Base-by-base conservation (phyloP, 2,888 invertebrate species). In the Netelia virgata region DNA sequence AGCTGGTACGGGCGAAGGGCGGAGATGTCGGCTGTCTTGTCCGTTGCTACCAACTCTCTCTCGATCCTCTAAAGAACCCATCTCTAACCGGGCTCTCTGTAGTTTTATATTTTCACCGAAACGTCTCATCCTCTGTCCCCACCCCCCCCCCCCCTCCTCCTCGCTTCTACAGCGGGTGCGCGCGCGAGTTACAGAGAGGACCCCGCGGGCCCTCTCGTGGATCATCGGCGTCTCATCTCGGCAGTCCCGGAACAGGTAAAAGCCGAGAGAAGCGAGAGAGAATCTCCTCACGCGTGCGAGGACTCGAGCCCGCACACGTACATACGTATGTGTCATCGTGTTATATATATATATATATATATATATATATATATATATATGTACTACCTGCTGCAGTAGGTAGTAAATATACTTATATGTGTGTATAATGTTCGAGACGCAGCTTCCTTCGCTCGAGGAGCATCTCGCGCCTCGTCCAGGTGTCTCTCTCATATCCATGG, bases 21-120 rank as follows among this genome's bases (percentile, higher is more conserved):
- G 90, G 90, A 88, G 90, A 90, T 92, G 92, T 92, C 90, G 91
- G 90, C 91, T 91, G 92, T 92, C 92, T 91, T 92, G 92, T 91
- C 88, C 84, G 89, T 64, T 89, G 92, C 92, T 92, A 92, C 92
- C 91, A 90, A 89, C 90, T 90, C 88, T 90, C 28, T 79, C 72
- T 36, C 28, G 64, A 72, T 83, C 82, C 90, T 90, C 89, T 91
- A 90, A 92, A 89, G 90, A 91, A 90, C 90, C 90, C 87, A 89
- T 90, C 90, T 88, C 86, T 86, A 77, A 74, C 81, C 73, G 50
- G 61, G 55, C 75, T 87, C 88, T 88, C 87, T 86, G 88, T 90
- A 88, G 89, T 90, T 90, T 92, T 90, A 88, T 89, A 87, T 87
- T 88, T 88, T 87, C 85, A 86, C 83, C 83, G 79, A 86, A 86